A percentile compares a stretch with the other conserved stretches of the same genome.
phyloP scores from a whole-genome alignment of 2,113 vertebrate genomes.

The Hymenochirus boettgeri region DNA sequence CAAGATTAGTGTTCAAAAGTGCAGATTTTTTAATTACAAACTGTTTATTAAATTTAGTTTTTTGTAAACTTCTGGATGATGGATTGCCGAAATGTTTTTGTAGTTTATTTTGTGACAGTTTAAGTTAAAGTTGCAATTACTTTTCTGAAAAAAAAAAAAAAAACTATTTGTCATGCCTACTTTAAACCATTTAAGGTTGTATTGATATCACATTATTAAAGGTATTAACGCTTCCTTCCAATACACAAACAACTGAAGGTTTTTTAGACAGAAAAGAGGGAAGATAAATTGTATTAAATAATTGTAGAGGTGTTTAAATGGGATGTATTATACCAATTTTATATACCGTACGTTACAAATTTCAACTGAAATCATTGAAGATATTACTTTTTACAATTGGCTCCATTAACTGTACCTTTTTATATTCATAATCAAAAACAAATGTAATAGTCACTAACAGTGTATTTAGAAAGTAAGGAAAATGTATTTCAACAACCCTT shows the following conservation, averaged over 20 bases:
- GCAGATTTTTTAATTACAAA: slow-evolving; percentile 28
- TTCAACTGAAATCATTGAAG: no score
- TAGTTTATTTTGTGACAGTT: slow-evolving; percentile 18
- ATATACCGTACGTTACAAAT: no score
- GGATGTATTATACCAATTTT: not conserved
- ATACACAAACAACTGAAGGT: not conserved
- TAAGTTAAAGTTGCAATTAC: slow-evolving; percentile 29
- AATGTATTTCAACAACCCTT: no score
- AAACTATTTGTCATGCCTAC: slow-evolving; percentile 30
- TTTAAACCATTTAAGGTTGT: slow-evolving; percentile 31
- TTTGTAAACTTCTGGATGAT: slow-evolving; percentile 27
- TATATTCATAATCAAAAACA: no score
- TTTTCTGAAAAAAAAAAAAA: slow-evolving; percentile 17
- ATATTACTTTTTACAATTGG: no score
- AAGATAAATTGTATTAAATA: not conserved
- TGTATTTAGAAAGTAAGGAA: no score
- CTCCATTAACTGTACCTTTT: no score
- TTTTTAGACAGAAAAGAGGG: not conserved
- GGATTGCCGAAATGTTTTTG: slow-evolving; percentile 20
- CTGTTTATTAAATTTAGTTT: slow-evolving; percentile 31
- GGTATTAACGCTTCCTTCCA: not conserved
- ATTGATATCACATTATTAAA: slow-evolving; percentile 15
- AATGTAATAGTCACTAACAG: no score
- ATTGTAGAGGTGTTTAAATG: not conserved
- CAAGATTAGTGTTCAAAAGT: slow-evolving; percentile 11